Conservation (phyloP, 2,888 invertebrate genomes). For the Rhingia rostrata region DNA sequence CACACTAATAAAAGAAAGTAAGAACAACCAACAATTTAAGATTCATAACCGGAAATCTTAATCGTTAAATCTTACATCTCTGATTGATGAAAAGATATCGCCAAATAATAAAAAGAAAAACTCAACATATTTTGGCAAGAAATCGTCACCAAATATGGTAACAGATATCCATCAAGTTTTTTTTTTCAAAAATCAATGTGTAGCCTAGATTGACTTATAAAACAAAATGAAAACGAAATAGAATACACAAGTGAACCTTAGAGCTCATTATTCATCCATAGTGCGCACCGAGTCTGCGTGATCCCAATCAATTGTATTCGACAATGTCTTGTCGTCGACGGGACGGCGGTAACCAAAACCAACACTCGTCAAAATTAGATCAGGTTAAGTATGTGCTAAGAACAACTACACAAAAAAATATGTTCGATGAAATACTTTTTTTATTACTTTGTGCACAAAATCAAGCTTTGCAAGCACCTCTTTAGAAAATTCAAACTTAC, state of each 20-base stretch:
- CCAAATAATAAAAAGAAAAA: not conserved
- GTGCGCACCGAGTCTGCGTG: slow-evolving; percentile 51
- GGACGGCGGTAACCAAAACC: slow-evolving; percentile 37
- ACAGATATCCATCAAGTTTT: slow-evolving; percentile 18
- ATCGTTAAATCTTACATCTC: not conserved
- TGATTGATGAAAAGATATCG: not conserved
- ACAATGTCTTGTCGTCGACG: not conserved
- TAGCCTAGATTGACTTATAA: slow-evolving; percentile 56
- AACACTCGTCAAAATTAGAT: slow-evolving; percentile 62
- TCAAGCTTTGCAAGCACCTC: slow-evolving; percentile 47
- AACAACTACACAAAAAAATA: slow-evolving; percentile 6
- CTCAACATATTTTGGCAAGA: slow-evolving; percentile 38
- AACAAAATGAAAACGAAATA: slow-evolving; percentile 52
- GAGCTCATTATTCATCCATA: slow-evolving; percentile 61
- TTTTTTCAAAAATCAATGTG: slow-evolving; percentile 10
- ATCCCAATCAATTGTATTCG: slow-evolving; percentile 59
- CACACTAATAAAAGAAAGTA: slow-evolving; percentile 2
- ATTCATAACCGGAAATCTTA: slow-evolving; percentile 25
- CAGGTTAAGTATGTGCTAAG: slow-evolving; percentile 56
- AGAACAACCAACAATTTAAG: not conserved
- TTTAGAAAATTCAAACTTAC: slow-evolving; percentile 14
- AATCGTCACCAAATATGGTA: slow-evolving; percentile 43
- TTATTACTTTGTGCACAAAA: slow-evolving; percentile 34
- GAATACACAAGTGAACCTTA: slow-evolving; percentile 46
- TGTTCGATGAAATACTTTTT: slow-evolving; percentile 46